Base-by-base conservation (phyloP, 2,888 invertebrate genomes). In the Eristalis intricaria region DNA sequence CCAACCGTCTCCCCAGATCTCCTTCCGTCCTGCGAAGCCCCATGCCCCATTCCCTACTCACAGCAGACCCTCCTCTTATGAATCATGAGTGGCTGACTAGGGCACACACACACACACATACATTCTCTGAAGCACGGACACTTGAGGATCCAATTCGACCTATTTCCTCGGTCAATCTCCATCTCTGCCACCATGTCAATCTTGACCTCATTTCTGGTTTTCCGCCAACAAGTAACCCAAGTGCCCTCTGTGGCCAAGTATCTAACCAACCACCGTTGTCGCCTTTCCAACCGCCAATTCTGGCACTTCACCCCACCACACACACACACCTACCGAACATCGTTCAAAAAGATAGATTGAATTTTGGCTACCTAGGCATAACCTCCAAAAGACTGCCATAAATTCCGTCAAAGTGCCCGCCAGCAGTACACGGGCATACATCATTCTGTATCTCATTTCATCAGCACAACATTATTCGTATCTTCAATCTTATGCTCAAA, bases 361-460 rank as follows among this genome's bases (percentile, higher is more conserved):
- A 60, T n/a, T 60, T 60, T 15, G n/a, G 13, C n/a, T 60, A 26
- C 26, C 60, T 60, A 50, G 50, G 19, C 50, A 50, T 8, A 50
- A 19, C 19, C 50, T 50, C 50, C 4, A 19, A 63, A 63, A 43
- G 29, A 32, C 43, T 32, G 15, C 60, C 43, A 50, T n/a, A 61
- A 50, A 50, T 50, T 50, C 60, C 60, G 26, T 60, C 60, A 60
- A 29, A 60, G 60, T 29, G 26, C 60, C 60, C 60, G 19, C 50
- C 50, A 19, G 19, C 50, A 19, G 50, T 40, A 23, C 22, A 58
- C 38, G 35, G 0, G 19, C 19, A 19, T 61, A 58, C 66, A 61
- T 66, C 71, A 66, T 58, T 29, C 11, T 38, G 22, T 77, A 50
- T 68, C 61, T 68, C n/a, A 73, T 80, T 61, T 66, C 73, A 56